A percentile compares a stretch with the other conserved stretches of the same genome.
Evolutionary conservation across 30 jellyfish, hydroid and myxozoan genomes (phyloP).

Genomic region (Clytia hemisphaerica): DNA sequence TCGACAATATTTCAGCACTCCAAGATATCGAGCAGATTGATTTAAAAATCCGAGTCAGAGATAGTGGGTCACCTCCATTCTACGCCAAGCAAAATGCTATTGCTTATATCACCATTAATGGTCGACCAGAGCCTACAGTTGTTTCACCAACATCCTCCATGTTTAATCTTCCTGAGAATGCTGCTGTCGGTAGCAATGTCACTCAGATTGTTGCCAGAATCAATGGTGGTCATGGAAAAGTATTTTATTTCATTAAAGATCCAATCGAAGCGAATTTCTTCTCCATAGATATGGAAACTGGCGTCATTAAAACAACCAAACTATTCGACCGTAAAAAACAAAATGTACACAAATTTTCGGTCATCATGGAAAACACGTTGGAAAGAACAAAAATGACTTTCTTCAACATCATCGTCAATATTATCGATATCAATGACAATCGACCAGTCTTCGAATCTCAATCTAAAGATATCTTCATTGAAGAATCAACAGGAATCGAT

Average conservation of each 20-base stretch:
- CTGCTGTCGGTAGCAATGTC: not conserved
- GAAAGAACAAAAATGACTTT: not conserved
- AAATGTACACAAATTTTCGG: slow-evolving; percentile 9
- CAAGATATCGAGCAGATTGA: not conserved
- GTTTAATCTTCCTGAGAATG: slow-evolving; percentile 1
- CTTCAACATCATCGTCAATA: slow-evolving; percentile 18
- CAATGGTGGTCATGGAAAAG: slow-evolving; percentile 19
- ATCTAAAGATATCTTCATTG: not conserved
- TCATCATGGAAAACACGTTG: slow-evolving; percentile 19
- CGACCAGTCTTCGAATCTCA: slow-evolving; percentile 22
- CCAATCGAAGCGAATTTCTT: slow-evolving; percentile 1
- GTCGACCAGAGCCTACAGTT: not conserved
- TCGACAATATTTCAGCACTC: not conserved
- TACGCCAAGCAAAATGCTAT: not conserved
- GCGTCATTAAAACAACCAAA: not conserved
- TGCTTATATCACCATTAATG: not conserved
- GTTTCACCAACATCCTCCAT: no score
- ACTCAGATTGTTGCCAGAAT: not conserved
- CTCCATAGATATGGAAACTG: not conserved
- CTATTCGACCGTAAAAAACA: not conserved
- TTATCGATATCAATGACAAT: slow-evolving; percentile 28
- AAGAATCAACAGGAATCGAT: slow-evolving; percentile 9
- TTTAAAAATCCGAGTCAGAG: slow-evolving; percentile 9
- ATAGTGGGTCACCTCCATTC: slow-evolving; percentile 24
- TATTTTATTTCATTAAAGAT: not conserved